phyloP scores from a whole-genome alignment of 30 jellyfish, hydroid and myxozoan genomes.

The Catostylus mosaicus region DNA sequence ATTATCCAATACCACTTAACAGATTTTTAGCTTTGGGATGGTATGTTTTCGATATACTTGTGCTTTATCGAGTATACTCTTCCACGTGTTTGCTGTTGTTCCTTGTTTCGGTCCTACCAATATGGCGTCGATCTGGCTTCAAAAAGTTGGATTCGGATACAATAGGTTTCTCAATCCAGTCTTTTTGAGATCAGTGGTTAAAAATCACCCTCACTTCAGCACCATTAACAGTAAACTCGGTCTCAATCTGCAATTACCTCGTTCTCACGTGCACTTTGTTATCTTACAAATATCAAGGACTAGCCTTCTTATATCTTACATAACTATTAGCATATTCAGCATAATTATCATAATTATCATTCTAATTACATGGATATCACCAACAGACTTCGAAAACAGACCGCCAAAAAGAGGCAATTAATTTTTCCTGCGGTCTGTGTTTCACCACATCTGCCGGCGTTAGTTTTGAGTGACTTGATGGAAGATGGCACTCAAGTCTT shows the following conservation, averaged over 20 bases:
- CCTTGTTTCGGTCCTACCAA: too few relatives aligned
- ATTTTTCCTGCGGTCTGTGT: not conserved
- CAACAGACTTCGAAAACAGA: not conserved
- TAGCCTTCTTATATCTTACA: slow-evolving; percentile 8
- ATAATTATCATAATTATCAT: not conserved
- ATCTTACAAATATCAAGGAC: slow-evolving; percentile 17
- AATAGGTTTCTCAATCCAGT: too few relatives aligned
- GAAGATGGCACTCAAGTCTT: not conserved
- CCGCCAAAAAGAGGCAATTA: not conserved
- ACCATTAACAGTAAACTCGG: too few relatives aligned
- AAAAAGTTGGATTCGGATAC: too few relatives aligned
- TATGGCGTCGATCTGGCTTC: too few relatives aligned
- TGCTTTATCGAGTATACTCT: too few relatives aligned
- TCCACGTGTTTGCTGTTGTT: too few relatives aligned
- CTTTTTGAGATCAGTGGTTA: too few relatives aligned
- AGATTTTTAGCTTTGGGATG: too few relatives aligned
- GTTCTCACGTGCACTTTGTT: not conserved
- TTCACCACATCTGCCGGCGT: not conserved
- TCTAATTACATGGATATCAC: not conserved
- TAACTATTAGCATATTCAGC: slow-evolving; percentile 10
- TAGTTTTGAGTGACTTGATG: not conserved
- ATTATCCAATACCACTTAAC: too few relatives aligned
- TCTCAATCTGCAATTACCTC: not conserved
- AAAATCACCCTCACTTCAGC: too few relatives aligned
- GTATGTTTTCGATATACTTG: too few relatives aligned